Evolutionary conservation across 2,797 vertebrate genomes (phyloP).

Genomic region (Pantherophis vulpinus): DNA sequence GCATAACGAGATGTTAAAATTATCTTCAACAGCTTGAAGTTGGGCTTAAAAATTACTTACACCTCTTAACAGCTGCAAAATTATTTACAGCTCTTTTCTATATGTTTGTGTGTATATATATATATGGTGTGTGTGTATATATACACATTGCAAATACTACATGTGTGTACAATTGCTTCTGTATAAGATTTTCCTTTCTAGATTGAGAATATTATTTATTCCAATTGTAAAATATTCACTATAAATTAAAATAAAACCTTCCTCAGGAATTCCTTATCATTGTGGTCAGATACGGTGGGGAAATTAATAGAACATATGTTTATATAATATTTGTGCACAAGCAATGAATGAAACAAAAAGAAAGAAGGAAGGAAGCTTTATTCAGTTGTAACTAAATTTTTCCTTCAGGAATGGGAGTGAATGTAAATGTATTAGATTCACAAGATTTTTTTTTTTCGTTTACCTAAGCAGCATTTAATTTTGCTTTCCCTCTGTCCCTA

Average conservation of each 20-base stretch:
- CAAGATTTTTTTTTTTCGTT: background rate
- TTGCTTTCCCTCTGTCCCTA: background rate
- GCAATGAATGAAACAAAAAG: background rate
- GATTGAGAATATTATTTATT: background rate
- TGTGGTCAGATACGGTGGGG: background rate
- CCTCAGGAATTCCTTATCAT: background rate
- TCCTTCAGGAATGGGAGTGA: background rate
- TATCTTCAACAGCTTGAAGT: background rate
- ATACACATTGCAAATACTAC: background rate
- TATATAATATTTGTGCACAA: background rate
- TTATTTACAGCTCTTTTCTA: background rate
- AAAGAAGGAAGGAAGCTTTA: background rate
- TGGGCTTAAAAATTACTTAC: background rate
- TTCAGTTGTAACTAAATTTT: background rate
- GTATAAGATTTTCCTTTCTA: background rate
- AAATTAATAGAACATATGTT: background rate
- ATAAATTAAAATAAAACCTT: background rate
- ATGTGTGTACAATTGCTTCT: background rate
- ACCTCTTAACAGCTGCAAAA: too few relatives aligned
- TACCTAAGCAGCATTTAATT: background rate
- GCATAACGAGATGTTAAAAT: background rate
- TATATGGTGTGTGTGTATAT: too few relatives aligned
- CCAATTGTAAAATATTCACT: background rate
- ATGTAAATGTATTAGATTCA: background rate
- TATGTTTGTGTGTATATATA: background rate